phyloP scores from a whole-genome alignment of 2,113 vertebrate species.

The Sander lucioperca region DNA sequence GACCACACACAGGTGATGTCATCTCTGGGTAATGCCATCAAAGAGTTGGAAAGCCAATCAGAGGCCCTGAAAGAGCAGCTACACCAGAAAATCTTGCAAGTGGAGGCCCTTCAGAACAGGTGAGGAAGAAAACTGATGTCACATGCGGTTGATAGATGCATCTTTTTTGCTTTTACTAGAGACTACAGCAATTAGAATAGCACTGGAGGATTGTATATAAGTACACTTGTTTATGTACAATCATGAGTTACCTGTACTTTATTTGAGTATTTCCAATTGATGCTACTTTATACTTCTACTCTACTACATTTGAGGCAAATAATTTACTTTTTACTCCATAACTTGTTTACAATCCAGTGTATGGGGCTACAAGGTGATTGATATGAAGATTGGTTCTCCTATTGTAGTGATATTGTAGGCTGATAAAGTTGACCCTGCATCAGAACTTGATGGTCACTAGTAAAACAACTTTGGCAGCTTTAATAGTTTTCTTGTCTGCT shows the following conservation, averaged over 20 bases:
- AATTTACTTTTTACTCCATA: background rate
- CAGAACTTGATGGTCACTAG: background rate
- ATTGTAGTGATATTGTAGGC: background rate
- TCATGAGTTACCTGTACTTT: background rate
- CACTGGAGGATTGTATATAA: background rate
- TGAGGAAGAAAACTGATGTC: conserved; percentile 34
- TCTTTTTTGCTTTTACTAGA: background rate
- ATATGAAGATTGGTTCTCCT: background rate
- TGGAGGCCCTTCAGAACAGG: conserved; percentile 89
- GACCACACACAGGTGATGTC: conserved; percentile 91
- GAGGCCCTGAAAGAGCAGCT: conserved; percentile 84
- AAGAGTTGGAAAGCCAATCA: conserved; percentile 88
- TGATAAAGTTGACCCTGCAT: background rate
- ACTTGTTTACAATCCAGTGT: background rate
- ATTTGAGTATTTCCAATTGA: background rate
- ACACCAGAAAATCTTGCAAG: conserved; percentile 83
- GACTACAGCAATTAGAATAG: background rate
- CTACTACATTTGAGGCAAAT: background rate
- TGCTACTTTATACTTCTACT: background rate
- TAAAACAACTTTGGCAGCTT: background rate
- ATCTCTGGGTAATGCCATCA: conserved; percentile 86
- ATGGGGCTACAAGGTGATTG: background rate
- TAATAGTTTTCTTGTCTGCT: background rate
- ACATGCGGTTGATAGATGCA: no score
- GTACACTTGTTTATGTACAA: background rate